Evolutionary conservation across 2,797 vertebrate species (phyloP).

Genomic region (Philypnodon macrostomus): DNA sequence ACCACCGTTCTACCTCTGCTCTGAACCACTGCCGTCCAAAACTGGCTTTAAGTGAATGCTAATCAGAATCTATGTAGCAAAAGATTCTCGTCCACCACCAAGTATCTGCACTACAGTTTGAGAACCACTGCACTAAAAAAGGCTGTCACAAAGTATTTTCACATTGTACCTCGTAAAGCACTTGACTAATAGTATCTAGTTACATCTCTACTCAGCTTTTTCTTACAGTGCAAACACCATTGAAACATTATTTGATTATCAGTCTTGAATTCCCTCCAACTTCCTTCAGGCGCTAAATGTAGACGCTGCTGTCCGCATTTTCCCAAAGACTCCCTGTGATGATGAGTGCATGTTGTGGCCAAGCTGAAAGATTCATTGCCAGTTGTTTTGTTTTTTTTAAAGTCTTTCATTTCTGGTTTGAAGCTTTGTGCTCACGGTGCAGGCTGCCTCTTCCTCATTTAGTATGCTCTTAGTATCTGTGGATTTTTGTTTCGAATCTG

Average conservation of each 20-base stretch:
- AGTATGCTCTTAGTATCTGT: conserved; percentile 20
- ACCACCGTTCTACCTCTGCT: too few relatives aligned
- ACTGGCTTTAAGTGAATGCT: too few relatives aligned
- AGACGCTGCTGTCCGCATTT: conserved; percentile 19
- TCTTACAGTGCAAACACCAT: conserved; percentile 25
- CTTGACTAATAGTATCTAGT: background rate
- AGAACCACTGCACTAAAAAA: too few relatives aligned
- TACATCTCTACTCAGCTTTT: conserved; percentile 9
- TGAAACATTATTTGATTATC: conserved; percentile 27
- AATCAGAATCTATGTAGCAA: too few relatives aligned
- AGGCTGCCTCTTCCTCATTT: conserved; percentile 32
- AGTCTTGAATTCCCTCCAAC: conserved; percentile 23
- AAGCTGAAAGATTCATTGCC: conserved; percentile 10
- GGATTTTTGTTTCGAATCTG: conserved; percentile 16
- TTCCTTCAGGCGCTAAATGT: conserved; percentile 22
- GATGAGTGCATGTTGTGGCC: conserved; percentile 21
- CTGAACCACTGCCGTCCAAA: too few relatives aligned
- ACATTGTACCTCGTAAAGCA: background rate
- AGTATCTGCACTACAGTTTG: too few relatives aligned
- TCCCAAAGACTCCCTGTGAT: conserved; percentile 17
- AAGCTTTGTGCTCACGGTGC: conserved; percentile 11
- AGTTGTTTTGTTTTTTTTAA: conserved; percentile 8
- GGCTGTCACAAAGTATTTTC: too few relatives aligned
- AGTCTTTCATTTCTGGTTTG: conserved; percentile 20
- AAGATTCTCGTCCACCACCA: too few relatives aligned